phyloP scores from a whole-genome alignment of 1,140 invertebrate species.

The Laodelphax striatellus region DNA sequence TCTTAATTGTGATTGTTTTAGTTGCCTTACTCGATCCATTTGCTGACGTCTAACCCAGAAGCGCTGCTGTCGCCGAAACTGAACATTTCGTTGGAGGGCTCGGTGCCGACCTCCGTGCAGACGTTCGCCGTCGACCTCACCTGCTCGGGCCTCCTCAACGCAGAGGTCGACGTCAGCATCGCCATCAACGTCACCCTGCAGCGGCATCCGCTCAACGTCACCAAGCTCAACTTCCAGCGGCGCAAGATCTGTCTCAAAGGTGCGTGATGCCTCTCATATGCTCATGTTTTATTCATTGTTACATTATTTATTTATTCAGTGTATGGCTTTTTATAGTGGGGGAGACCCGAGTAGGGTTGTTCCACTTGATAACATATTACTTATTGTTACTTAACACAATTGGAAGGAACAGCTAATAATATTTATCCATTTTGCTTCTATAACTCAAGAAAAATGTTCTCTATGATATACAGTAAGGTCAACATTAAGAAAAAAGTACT shows the following conservation, averaged over 20 bases:
- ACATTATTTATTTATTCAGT: too few species aligned
- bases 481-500: too few species aligned
- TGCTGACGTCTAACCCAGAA: slow-evolving; percentile 38
- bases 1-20: slow-evolving; percentile 28
- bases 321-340: too few species aligned
- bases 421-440: too few species aligned
- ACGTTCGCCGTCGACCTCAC: slow-evolving; percentile 74
- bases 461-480: too few species aligned
- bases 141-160: slow-evolving; percentile 64
- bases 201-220: slow-evolving; percentile 50
- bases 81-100: slow-evolving; percentile 68
- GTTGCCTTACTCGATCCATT: slow-evolving; percentile 73
- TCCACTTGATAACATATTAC: too few species aligned
- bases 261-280: slow-evolving; percentile 13
- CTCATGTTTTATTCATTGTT: too few species aligned
- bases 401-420: too few species aligned
- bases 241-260: slow-evolving; percentile 74
- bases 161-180: slow-evolving; percentile 73
- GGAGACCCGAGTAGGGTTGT: too few species aligned
- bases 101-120: slow-evolving; percentile 59
- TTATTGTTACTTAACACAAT: too few species aligned
- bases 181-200: slow-evolving; percentile 70
- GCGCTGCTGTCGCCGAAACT: slow-evolving; percentile 60
- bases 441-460: too few species aligned
- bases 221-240: slow-evolving; percentile 62